Evolutionary conservation across 2,888 invertebrate genomes (phyloP).

Genomic region (Laothoe populi): DNA sequence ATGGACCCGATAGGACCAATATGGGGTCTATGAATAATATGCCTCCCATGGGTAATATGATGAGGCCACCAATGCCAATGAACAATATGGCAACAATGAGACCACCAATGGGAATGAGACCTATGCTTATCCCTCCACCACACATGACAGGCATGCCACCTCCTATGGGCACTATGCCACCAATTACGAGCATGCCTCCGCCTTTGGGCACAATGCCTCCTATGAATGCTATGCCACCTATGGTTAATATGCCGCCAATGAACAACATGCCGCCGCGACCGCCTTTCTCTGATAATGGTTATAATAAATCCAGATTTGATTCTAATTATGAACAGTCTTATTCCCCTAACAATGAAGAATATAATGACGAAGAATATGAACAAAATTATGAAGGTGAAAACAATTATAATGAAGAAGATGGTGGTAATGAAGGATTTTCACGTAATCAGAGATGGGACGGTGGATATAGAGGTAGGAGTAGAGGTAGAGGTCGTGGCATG

Average conservation of each 20-base stretch:
- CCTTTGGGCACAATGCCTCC: constrained; percentile 42
- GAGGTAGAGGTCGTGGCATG: constrained; percentile 74
- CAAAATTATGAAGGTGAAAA: constrained; percentile 63
- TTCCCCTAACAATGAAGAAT: constrained; percentile 66
- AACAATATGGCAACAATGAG: constrained; percentile 47
- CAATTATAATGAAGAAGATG: constrained; percentile 61
- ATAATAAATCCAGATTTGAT: constrained; percentile 70
- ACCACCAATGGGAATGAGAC: constrained; percentile 40
- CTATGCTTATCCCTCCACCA: constrained; percentile 36
- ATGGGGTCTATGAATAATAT: constrained; percentile 41
- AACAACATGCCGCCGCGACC: constrained; percentile 52
- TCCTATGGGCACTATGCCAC: constrained; percentile 49
- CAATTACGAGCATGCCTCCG: constrained; percentile 51
- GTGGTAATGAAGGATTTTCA: constrained; percentile 55
- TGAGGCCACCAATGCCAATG: constrained; percentile 39
- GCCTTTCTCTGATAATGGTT: constrained; percentile 71
- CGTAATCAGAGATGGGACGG: constrained; percentile 72
- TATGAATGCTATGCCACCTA: constrained; percentile 43
- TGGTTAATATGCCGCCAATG: constrained; percentile 55
- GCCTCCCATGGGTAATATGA: constrained; percentile 15
- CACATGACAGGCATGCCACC: constrained; percentile 42
- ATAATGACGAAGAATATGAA: constrained; percentile 61
- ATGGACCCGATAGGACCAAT: constrained; percentile 63
- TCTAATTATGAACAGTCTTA: constrained; percentile 63
- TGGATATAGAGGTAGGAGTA: constrained; percentile 64